phyloP scores from a whole-genome alignment of 1,140 invertebrate genomes.

The Caenorhabditis elegans region DNA sequence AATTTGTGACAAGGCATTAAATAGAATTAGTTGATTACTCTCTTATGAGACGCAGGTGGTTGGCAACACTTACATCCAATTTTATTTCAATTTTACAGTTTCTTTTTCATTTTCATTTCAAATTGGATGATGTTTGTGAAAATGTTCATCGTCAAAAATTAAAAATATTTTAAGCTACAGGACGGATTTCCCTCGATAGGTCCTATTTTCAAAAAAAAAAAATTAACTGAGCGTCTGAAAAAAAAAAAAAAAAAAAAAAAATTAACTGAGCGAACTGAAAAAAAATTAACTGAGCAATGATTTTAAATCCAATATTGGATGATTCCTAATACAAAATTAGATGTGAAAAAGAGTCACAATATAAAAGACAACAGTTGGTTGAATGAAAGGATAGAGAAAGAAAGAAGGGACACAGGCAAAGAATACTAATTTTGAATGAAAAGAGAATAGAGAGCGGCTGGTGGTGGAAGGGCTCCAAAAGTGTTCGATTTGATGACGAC shows the following conservation, averaged over 20 bases:
- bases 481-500: background rate
- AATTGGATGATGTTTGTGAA: background rate
- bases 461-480: too few species aligned
- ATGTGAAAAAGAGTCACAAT: background rate
- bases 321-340: background rate
- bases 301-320: too few species aligned
- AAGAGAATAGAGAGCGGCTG: background rate
- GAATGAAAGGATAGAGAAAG: background rate
- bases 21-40: background rate
- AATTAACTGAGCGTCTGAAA: too few species aligned
- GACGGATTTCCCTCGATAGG: too few species aligned
- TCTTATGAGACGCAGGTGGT: background rate
- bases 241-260: too few species aligned
- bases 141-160: too few species aligned
- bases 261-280: too few species aligned
- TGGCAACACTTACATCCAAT: background rate
- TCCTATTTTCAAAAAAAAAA: background rate
- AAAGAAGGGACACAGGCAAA: background rate
- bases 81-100: conserved; percentile 26
- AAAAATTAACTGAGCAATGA: too few species aligned
- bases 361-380: background rate
- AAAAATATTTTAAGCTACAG: too few species aligned
- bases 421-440: conserved; percentile 25
- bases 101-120: background rate
- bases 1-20: conserved; percentile 24